Evolutionary conservation across 2,113 vertebrate species (phyloP).

Genomic region (Hippolais icterina): DNA sequence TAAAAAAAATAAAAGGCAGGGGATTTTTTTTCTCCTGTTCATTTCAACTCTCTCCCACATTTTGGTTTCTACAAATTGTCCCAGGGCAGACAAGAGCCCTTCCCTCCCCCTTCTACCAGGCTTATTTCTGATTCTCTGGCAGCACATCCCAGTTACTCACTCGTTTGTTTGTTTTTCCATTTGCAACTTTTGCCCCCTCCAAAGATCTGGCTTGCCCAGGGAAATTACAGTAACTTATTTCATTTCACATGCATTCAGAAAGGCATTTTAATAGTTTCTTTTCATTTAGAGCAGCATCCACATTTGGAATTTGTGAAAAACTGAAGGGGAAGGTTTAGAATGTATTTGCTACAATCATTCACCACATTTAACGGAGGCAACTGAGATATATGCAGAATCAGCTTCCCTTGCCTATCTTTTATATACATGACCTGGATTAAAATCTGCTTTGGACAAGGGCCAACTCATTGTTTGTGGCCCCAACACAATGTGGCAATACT

Average conservation of each 20-base stretch:
- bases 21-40: not conserved
- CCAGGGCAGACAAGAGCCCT: not conserved
- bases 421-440: not conserved
- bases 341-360: slow-evolving; percentile 1
- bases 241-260: slow-evolving; percentile 9
- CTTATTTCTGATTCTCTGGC: slow-evolving; percentile 18
- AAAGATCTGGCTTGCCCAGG: not conserved
- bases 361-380: not conserved
- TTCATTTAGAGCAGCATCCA: not conserved
- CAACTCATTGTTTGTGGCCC: not conserved
- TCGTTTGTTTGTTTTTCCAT: slow-evolving; percentile 44
- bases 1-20: not conserved
- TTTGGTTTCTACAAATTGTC: slow-evolving; percentile 7
- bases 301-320: slow-evolving; percentile 15
- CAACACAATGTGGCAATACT: not conserved
- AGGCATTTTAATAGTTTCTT: slow-evolving; percentile 31
- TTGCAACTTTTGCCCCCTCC: slow-evolving; percentile 40
- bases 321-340: not conserved
- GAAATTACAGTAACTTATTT: slow-evolving; percentile 39
- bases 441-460: not conserved
- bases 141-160: slow-evolving; percentile 26
- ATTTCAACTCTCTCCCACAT: slow-evolving; percentile 3
- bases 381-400: not conserved
- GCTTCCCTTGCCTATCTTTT: not conserved
- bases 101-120: not conserved